phyloP scores from a whole-genome alignment of 2,113 vertebrate species.

The Charadrius vociferus region DNA sequence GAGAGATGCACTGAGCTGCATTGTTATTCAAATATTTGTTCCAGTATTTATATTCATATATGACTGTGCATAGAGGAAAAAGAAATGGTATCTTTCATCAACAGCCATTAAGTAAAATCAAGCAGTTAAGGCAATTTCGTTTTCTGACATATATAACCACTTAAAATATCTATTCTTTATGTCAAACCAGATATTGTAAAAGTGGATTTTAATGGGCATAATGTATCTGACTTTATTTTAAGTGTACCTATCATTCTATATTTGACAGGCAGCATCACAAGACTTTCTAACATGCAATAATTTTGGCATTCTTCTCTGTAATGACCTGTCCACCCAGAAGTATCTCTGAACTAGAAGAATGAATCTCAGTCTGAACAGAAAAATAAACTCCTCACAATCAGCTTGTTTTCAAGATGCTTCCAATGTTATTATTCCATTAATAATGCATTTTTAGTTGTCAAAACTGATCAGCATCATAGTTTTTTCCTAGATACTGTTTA shows the following conservation, averaged over 20 bases:
- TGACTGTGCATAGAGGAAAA: neutral
- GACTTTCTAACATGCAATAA: neutral
- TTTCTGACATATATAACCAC: constrained; percentile 40
- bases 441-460: constrained; percentile 80
- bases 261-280: constrained; percentile 3
- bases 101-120: constrained; percentile 50
- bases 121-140: constrained; percentile 2
- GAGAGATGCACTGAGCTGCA: neutral
- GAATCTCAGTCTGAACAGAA: constrained; percentile 21
- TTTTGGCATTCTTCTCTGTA: constrained; percentile 27
- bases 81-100: neutral
- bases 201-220: constrained; percentile 31
- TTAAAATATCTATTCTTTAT: constrained; percentile 17
- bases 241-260: neutral
- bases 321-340: constrained; percentile 22
- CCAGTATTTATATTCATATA: constrained; percentile 43
- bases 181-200: constrained; percentile 29
- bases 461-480: constrained; percentile 71
- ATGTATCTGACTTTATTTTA: neutral
- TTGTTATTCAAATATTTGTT: constrained; percentile 40
- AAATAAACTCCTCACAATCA: constrained; percentile 60
- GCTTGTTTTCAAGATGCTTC: constrained; percentile 68
- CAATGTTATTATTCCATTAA: constrained; percentile 79
- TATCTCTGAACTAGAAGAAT: constrained; percentile 52
- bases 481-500: constrained; percentile 68